phyloP scores from a whole-genome alignment of 2,888 invertebrate genomes.

The Agriopis leucophaearia region DNA sequence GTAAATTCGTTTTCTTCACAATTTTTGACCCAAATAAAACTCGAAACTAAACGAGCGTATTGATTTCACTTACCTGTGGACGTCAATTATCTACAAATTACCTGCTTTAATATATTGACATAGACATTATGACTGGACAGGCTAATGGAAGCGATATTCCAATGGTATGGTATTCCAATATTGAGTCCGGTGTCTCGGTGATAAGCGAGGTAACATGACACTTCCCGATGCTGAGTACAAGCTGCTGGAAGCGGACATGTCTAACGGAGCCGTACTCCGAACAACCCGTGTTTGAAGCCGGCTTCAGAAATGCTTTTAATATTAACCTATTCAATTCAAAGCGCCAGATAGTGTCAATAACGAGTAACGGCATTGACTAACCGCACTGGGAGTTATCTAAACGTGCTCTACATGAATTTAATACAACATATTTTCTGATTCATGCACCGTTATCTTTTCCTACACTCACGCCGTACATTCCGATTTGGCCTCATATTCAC shows the following conservation, averaged over 20 bases:
- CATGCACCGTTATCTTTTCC: conserved; percentile 30
- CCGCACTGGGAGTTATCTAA: conserved; percentile 57
- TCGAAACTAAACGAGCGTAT: conserved; percentile 28
- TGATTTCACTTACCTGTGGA: conserved; percentile 31
- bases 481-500: conserved; percentile 42
- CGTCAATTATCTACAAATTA: conserved; percentile 51
- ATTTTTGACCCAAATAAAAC: conserved; percentile 27
- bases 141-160: conserved; percentile 59
- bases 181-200: conserved; percentile 63
- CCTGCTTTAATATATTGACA: conserved; percentile 55
- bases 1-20: conserved; percentile 8
- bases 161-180: conserved; percentile 67
- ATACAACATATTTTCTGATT: conserved; percentile 33
- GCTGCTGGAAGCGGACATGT: conserved; percentile 47
- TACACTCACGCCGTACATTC: conserved; percentile 37
- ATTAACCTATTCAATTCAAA: conserved; percentile 58
- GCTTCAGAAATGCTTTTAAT: conserved; percentile 57
- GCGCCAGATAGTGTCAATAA: conserved; percentile 58
- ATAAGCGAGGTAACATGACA: conserved; percentile 72
- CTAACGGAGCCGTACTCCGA: conserved; percentile 34
- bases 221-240: conserved; percentile 57
- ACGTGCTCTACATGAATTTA: conserved; percentile 55
- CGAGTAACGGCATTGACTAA: conserved; percentile 57
- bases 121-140: conserved; percentile 55
- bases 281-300: conserved; percentile 47